Percentiles rank a stretch among this genome's conserved stretches.
phyloP scores from a whole-genome alignment of 1,140 invertebrate genomes.

The Sesamia nonagrioides region DNA sequence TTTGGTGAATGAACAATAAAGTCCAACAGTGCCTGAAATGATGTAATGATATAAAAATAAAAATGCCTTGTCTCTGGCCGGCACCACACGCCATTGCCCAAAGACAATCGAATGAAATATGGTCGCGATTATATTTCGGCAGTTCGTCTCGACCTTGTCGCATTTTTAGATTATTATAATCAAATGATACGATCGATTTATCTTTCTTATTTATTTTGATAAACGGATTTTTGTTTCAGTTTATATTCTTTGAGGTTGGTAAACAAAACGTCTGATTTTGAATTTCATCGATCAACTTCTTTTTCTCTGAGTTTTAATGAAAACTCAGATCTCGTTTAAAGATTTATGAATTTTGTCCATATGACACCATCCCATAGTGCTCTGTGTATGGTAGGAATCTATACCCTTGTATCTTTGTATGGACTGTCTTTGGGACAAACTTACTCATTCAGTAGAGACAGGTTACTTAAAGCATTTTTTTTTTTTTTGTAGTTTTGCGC shows the following conservation, averaged over 20 bases:
- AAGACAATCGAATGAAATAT: conserved; percentile 51
- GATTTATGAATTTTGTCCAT: too few species aligned
- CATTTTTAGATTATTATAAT: conserved; percentile 35
- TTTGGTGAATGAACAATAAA: conserved; percentile 11
- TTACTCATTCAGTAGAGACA: too few species aligned
- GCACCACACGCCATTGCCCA: conserved; percentile 46
- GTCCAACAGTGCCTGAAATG: conserved; percentile 26
- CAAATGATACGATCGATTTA: conserved; percentile 4
- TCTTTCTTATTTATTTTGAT: conserved; percentile 35
- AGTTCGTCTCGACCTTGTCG: conserved; percentile 26
- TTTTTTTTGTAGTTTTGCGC: too few species aligned
- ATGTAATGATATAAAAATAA: conserved; percentile 47
- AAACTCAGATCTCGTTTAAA: too few species aligned
- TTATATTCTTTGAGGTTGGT: not conserved
- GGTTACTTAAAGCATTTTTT: too few species aligned
- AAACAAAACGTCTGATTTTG: not conserved
- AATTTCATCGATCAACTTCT: not conserved
- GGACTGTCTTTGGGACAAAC: too few species aligned
- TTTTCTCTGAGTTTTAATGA: too few species aligned
- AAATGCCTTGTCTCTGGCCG: conserved; percentile 48
- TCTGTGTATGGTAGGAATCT: too few species aligned
- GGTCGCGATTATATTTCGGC: conserved; percentile 46
- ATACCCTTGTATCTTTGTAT: too few species aligned
- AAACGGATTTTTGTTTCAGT: conserved; percentile 7
- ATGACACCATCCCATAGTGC: too few species aligned